These are phyloP conservation scores for Thunnus thynnus DNA, from an alignment of 2,113 vertebrate genomes.

Conservation along the genomic window DNA sequence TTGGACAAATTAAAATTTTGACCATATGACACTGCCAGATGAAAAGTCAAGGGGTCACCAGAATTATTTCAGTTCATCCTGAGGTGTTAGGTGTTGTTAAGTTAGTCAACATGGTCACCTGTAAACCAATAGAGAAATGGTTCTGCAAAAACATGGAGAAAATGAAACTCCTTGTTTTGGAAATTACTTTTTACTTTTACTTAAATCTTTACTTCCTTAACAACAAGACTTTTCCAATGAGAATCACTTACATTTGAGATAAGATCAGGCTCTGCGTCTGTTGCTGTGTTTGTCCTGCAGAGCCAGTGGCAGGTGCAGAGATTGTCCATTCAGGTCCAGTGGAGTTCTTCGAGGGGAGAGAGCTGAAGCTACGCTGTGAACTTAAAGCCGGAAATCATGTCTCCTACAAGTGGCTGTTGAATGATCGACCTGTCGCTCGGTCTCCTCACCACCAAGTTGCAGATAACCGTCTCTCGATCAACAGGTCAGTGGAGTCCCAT, in stretches of 20 bases:
- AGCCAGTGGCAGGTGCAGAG: slow-evolving; percentile 48
- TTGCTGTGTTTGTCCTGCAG: slow-evolving; percentile 56
- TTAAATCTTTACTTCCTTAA: not conserved
- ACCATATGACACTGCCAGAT: too few species aligned
- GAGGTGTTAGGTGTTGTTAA: not conserved
- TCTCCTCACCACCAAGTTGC: not conserved
- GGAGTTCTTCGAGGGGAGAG: slow-evolving; percentile 67
- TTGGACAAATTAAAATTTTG: too few species aligned
- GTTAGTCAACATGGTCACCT: too few species aligned
- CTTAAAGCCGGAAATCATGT: slow-evolving; percentile 62
- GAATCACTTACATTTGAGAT: not conserved
- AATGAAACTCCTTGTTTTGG: not conserved
- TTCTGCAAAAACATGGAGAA: too few species aligned
- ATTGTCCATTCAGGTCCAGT: slow-evolving; percentile 22
- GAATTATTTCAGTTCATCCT: not conserved
- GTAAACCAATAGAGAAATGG: too few species aligned
- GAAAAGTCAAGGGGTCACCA: not conserved
- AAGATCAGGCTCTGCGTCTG: not conserved
- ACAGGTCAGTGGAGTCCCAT: slow-evolving; percentile 39
- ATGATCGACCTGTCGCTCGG: slow-evolving; percentile 28
- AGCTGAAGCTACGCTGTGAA: slow-evolving; percentile 63
- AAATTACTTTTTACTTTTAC: too few species aligned
- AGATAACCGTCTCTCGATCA: slow-evolving; percentile 22
- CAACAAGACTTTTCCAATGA: not conserved
- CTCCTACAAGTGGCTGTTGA: slow-evolving; percentile 73